Conservation (phyloP, 1,140 invertebrate genomes). For the Helicoverpa armigera region DNA sequence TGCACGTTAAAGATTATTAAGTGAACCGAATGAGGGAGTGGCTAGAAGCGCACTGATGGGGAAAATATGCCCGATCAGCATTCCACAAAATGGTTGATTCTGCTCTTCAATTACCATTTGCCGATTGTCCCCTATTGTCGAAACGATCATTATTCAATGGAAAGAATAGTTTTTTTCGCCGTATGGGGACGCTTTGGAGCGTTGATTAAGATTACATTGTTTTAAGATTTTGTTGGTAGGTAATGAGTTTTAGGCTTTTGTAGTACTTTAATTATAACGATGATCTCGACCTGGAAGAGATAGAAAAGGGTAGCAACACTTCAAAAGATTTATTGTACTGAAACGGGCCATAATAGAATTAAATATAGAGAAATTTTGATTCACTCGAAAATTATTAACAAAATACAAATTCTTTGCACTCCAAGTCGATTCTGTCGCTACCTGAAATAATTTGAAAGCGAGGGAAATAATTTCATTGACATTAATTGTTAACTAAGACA, state of each 20-base stretch:
- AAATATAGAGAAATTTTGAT: too few relatives aligned
- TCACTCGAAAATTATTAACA: too few relatives aligned
- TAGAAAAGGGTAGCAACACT: too few relatives aligned
- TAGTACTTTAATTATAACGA: too few relatives aligned
- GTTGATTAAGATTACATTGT: slow-evolving; percentile 30
- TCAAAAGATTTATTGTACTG: too few relatives aligned
- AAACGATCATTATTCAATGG: slow-evolving; percentile 53
- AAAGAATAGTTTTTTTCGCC: slow-evolving; percentile 52
- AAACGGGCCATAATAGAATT: too few relatives aligned
- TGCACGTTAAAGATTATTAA: slow-evolving; percentile 26
- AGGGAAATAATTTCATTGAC: slow-evolving; percentile 50
- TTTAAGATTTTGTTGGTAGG: not conserved
- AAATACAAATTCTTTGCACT: not conserved
- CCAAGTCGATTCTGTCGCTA: not conserved
- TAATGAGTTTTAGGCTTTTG: too few relatives aligned
- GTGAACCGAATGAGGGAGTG: slow-evolving; percentile 4
- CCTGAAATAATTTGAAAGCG: slow-evolving; percentile 28
- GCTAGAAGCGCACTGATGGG: slow-evolving; percentile 47
- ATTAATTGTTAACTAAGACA: slow-evolving; percentile 56
- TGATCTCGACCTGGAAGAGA: too few relatives aligned
- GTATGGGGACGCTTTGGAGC: not conserved
- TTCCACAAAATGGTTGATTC: slow-evolving; percentile 44
- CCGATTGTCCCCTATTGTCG: slow-evolving; percentile 50
- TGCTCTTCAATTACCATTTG: slow-evolving; percentile 50
- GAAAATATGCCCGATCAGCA: slow-evolving; percentile 52